Conservation (phyloP, 2,113 vertebrate genomes). For the Donacobius atricapilla region DNA sequence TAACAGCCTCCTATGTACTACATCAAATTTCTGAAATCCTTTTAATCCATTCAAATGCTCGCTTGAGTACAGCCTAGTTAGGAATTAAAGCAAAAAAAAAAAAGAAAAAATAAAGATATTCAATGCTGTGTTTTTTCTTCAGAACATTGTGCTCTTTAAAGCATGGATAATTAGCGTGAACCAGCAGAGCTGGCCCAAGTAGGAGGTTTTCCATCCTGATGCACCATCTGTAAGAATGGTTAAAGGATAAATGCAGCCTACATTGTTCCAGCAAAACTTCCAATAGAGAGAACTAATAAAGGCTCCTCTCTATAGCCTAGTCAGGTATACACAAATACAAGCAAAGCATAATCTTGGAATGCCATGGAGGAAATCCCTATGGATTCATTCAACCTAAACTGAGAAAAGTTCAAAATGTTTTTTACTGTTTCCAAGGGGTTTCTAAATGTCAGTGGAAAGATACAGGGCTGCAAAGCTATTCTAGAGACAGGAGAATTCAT, state of each 20-base stretch:
- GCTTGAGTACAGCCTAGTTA: background rate
- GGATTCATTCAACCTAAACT: constrained; percentile 76
- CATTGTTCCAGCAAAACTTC: constrained; percentile 45
- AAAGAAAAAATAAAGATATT: background rate
- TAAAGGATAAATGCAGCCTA: background rate
- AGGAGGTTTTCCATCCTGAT: background rate
- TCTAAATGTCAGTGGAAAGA: constrained; percentile 74
- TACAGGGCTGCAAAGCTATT: constrained; percentile 80
- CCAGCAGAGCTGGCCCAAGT: background rate
- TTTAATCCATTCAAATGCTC: background rate
- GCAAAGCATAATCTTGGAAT: constrained; percentile 69
- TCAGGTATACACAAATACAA: constrained; percentile 78
- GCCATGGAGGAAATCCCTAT: constrained; percentile 74
- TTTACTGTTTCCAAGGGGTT: constrained; percentile 65
- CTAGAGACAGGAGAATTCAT: constrained; percentile 52
- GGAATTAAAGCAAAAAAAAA: background rate
- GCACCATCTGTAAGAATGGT: background rate
- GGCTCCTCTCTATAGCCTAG: constrained; percentile 78
- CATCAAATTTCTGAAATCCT: background rate
- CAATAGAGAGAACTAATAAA: constrained; percentile 77
- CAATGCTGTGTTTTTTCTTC: background rate
- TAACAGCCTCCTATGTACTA: background rate
- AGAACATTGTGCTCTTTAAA: background rate
- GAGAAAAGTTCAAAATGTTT: constrained; percentile 75
- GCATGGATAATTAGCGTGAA: background rate